These are phyloP conservation scores for Leucophora obtusa DNA, from an alignment of 2,888 invertebrate genomes.

Conservation along the genomic window DNA sequence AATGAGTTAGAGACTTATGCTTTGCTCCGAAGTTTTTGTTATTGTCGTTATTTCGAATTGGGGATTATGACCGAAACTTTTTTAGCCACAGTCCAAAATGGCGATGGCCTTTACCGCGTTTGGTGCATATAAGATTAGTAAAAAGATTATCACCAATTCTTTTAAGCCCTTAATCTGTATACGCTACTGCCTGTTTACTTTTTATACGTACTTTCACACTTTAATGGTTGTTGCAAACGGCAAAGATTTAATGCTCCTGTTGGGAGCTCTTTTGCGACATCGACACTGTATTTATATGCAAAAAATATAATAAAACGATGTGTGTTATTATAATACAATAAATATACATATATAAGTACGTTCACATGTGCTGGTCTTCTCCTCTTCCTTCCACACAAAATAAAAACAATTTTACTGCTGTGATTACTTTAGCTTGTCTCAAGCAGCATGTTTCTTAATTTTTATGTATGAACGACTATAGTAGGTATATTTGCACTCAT, in stretches of 20 bases:
- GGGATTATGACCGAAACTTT: too few relatives aligned
- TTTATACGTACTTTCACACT: slow-evolving; percentile 48
- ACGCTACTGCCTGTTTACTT: slow-evolving; percentile 14
- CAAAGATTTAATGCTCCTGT: slow-evolving; percentile 50
- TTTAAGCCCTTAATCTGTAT: background rate
- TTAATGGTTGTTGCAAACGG: slow-evolving; percentile 35
- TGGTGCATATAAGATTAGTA: too few relatives aligned
- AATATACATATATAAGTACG: slow-evolving; percentile 8
- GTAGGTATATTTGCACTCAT: background rate
- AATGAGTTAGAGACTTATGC: too few relatives aligned
- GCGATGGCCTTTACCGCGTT: too few relatives aligned
- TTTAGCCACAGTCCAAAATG: too few relatives aligned
- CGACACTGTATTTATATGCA: slow-evolving; percentile 28
- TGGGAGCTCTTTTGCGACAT: slow-evolving; percentile 44
- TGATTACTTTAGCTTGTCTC: slow-evolving; percentile 56
- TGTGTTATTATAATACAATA: slow-evolving; percentile 31
- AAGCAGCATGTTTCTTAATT: slow-evolving; percentile 50
- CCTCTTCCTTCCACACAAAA: slow-evolving; percentile 15
- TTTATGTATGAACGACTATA: slow-evolving; percentile 20
- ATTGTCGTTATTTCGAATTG: too few relatives aligned
- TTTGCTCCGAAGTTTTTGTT: too few relatives aligned
- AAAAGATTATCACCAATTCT: too few relatives aligned
- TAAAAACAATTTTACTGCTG: slow-evolving; percentile 34
- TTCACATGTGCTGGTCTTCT: slow-evolving; percentile 13
- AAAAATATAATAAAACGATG: slow-evolving; percentile 14